Evolutionary conservation across 2,113 vertebrate species (phyloP).

Genomic region (Excalfactoria chinensis): DNA sequence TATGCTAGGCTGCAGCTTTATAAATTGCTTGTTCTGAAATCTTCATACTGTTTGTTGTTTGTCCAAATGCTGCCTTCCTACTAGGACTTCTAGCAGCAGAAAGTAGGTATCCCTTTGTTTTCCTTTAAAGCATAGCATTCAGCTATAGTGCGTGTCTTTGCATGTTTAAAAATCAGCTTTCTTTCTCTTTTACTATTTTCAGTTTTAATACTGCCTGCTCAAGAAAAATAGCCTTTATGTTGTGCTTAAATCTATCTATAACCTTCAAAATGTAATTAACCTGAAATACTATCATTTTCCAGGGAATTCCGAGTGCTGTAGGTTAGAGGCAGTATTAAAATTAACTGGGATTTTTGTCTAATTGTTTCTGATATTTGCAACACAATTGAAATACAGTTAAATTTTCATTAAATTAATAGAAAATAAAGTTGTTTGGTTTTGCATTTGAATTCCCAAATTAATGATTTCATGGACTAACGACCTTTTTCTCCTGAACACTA

Average conservation of each 20-base stretch:
- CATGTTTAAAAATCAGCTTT: constrained; percentile 74
- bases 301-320: neutral
- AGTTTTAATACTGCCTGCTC: constrained; percentile 80
- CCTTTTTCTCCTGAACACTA: neutral
- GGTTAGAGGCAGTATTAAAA: constrained; percentile 78
- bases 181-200: constrained; percentile 55
- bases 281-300: constrained; percentile 21
- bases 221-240: neutral
- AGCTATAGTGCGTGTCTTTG: constrained; percentile 77
- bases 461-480: constrained; percentile 40
- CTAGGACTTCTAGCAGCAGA: constrained; percentile 98
- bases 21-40: constrained; percentile 81
- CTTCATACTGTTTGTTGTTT: constrained; percentile 86
- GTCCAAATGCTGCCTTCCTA: constrained; percentile 88
- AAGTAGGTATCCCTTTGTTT: constrained; percentile 94
- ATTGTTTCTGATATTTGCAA: neutral
- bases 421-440: constrained; percentile 20
- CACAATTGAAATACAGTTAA: neutral
- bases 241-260: neutral
- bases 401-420: constrained; percentile 43
- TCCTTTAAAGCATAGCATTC: constrained; percentile 80
- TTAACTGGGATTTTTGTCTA: neutral
- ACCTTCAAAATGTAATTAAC: neutral
- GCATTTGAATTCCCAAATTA: constrained; percentile 46
- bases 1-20: constrained; percentile 72